A percentile compares a stretch with the other conserved stretches of the same genome.
Evolutionary conservation across 2,888 invertebrate species (phyloP).

Genomic region (Trachelus stipa): DNA sequence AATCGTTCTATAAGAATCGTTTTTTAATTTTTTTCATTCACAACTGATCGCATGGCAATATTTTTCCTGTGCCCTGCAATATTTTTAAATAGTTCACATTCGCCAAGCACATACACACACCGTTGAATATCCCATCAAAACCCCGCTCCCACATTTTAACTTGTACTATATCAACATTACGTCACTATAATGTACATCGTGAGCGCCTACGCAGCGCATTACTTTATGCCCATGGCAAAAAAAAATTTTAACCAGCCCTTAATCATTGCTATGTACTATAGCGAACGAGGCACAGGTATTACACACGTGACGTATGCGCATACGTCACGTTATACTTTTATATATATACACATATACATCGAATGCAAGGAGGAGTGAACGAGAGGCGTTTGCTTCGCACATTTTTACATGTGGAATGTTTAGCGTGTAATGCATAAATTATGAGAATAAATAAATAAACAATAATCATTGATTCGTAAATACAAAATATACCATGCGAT

Average conservation of each 20-base stretch:
- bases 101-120: slow-evolving; percentile 27
- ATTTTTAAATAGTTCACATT: not conserved
- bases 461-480: not conserved
- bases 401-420: not conserved
- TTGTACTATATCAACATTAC: not conserved
- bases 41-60: not conserved
- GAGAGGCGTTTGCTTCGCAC: not conserved
- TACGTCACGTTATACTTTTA: not conserved
- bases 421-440: not conserved
- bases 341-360: not conserved
- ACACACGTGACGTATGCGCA: not conserved
- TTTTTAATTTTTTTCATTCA: not conserved
- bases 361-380: not conserved
- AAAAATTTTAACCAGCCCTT: not conserved
- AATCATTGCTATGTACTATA: not conserved
- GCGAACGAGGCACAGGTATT: not conserved
- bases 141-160: slow-evolving; percentile 36
- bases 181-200: not conserved
- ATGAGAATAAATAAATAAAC: not conserved
- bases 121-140: slow-evolving; percentile 42
- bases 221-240: not conserved
- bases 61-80: not conserved
- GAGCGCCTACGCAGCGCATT: not conserved
- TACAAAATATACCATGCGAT: not conserved
- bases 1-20: not conserved